Base-by-base conservation (phyloP, 2,888 invertebrate species). In the Drosophila rubida region DNA sequence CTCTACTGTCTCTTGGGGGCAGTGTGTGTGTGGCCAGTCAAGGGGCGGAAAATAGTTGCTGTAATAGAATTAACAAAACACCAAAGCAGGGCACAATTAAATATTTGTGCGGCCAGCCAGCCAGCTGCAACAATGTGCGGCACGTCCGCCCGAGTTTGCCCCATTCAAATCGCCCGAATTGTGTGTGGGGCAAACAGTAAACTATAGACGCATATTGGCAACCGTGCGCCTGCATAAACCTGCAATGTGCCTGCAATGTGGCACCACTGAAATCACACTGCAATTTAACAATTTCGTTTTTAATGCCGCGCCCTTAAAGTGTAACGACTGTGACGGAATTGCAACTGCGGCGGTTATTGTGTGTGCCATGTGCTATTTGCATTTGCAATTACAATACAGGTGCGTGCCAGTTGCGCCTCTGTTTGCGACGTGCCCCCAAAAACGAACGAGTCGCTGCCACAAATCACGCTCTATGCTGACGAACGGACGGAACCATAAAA, bases 21-120 rank as follows among this genome's bases (percentile, higher is more conserved):
- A n/a, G n/a, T 61, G 25, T 39, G 54, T 45, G 44, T 44, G 49
- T 30, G 53, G 23, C 49, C 41, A 42, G 62, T 48, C 74, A 70
- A 55, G 74, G 65, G 30, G 69, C 69, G 64, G 57, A 64, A 68
- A 68, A 79, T 67, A 16, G 60, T 68, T 68, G 50, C 54, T 44
- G 70, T 80, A 86, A 86, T 86, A 74, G 71, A 85, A 83, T 82
- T 82, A 83, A 73, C 57, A 63, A 78, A 82, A 85, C 55, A 67
- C 50, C 66, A 78, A 69, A 76, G 67, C 61, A 67, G 61, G 39
- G 62, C 58, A 63, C 75, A 80, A 82, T 81, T 81, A 81, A 77
- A 81, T 84, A 81, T 69, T 69, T 77, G 69, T 50, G 71, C 54
- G 69, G 69, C 50, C 64, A 65, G 61, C 44, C 60, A 51, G 32